phyloP scores from a whole-genome alignment of 2,888 invertebrate genomes.

The Galerucella pusilla region DNA sequence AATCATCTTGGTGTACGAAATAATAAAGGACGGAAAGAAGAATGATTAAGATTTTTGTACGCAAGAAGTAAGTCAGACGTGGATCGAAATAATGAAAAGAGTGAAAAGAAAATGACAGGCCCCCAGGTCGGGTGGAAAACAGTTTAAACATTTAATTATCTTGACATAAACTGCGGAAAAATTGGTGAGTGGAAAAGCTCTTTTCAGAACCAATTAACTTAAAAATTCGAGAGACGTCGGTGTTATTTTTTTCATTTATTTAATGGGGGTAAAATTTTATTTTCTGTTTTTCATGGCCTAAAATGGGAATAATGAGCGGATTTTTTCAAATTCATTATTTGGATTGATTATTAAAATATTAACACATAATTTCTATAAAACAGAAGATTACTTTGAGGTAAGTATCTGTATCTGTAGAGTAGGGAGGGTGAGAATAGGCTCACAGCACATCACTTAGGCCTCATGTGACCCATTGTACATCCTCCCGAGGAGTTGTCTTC shows the following conservation, averaged over 20 bases:
- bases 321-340: not conserved
- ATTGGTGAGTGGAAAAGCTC: constrained; percentile 62
- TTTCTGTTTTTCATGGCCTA: constrained; percentile 15
- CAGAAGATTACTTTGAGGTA: no score
- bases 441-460: no score
- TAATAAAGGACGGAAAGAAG: constrained; percentile 26
- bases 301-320: not conserved
- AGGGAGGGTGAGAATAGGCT: no score
- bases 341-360: not conserved
- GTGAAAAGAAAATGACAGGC: constrained; percentile 39
- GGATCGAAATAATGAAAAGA: constrained; percentile 41
- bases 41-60: constrained; percentile 35
- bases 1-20: constrained; percentile 19
- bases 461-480: no score
- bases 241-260: constrained; percentile 43
- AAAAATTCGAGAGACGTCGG: constrained; percentile 50
- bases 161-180: constrained; percentile 62
- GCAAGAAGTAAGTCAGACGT: constrained; percentile 33
- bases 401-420: no score
- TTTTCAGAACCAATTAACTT: constrained; percentile 63
- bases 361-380: not conserved
- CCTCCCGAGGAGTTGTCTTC: no score
- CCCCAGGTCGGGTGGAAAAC: constrained; percentile 54
- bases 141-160: constrained; percentile 63
- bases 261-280: constrained; percentile 31